Evolutionary conservation across 1,140 invertebrate species (phyloP), one percentile per base, ranked within the genome.

Genomic region (Camponotus vicinus): DNA sequence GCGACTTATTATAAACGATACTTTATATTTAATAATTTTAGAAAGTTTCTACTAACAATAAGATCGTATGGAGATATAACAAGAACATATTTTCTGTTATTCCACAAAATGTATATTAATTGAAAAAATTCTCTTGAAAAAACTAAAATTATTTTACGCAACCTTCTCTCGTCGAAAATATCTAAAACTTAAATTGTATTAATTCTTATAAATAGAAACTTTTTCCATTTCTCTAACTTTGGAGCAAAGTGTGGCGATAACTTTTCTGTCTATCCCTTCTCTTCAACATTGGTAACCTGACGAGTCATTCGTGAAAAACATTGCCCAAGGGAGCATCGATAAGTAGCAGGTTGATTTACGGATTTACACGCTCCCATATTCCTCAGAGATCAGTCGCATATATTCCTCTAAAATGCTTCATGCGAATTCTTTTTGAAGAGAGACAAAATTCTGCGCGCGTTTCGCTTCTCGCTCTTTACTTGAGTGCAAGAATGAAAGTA

Each of bases 401-500:
- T 55, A 18, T 52, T 52, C 49, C 34, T 67, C n/a, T 27, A 37
- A 80, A 45, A 42, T 42, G 49, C 37, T 71, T 80, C 37, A n/a
- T 32, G 27, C 45, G 32, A 79, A 34, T 52, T 79, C 63, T 57
- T 32, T 57, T 49, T 13, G 15, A 8, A 57, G 57, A 61, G 49
- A 69, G 45, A 69, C 4, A 85, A 66, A 64, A 52, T 87, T 11
- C 40, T 34, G 32, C 34, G 27, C 32, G 37, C 0, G 27, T 42
- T 82, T 13, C 27, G 21, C 71, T 27, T 37, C 63, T 32, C 61
- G 70, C 69, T 77, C 75, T 76, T 80, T 80, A 70, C 87, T 88
- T 80, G 79, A 91, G 78, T 69, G 79, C 64, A 64, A 82, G 70
- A 89, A 45, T 66, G 84, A 91, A 91, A 86, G 80, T 78, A 89